These are phyloP conservation scores for Drosophila varians DNA, from an alignment of 1,140 invertebrate species.

Conservation along the genomic window DNA sequence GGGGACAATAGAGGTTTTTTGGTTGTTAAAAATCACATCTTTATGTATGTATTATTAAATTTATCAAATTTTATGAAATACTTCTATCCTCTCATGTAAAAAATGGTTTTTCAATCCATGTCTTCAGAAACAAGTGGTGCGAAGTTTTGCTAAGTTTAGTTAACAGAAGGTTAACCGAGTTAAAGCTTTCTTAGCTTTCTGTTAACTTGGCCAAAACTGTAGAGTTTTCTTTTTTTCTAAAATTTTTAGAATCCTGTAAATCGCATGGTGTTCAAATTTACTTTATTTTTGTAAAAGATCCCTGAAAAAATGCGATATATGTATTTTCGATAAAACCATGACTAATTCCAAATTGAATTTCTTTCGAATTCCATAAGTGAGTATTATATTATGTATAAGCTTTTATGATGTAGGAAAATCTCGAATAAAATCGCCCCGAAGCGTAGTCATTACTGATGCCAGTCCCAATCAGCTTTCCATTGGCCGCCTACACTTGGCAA, in stretches of 20 bases:
- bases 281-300: too few relatives aligned
- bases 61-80: too few relatives aligned
- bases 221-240: not conserved
- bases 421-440: conserved; percentile 30
- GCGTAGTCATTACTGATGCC: conserved; percentile 67
- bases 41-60: too few relatives aligned
- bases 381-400: too few relatives aligned
- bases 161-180: not conserved
- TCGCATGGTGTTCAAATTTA: too few relatives aligned
- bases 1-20: too few relatives aligned
- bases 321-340: not conserved
- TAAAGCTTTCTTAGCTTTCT: not conserved
- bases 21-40: too few relatives aligned
- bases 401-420: conserved; percentile 2
- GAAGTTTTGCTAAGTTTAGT: not conserved
- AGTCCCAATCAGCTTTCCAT: conserved; percentile 75
- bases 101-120: not conserved
- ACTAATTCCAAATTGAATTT: conserved; percentile 5
- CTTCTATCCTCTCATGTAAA: too few relatives aligned
- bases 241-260: not conserved
- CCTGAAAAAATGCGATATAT: too few relatives aligned
- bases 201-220: not conserved
- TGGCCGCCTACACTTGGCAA: conserved; percentile 27
- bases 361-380: conserved; percentile 28
- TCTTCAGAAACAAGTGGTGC: not conserved